A percentile compares a stretch with the other conserved stretches of the same genome.
These are phyloP conservation scores for Poecilia velifera DNA, from an alignment of 2,797 vertebrate species.

Conservation along the genomic window DNA sequence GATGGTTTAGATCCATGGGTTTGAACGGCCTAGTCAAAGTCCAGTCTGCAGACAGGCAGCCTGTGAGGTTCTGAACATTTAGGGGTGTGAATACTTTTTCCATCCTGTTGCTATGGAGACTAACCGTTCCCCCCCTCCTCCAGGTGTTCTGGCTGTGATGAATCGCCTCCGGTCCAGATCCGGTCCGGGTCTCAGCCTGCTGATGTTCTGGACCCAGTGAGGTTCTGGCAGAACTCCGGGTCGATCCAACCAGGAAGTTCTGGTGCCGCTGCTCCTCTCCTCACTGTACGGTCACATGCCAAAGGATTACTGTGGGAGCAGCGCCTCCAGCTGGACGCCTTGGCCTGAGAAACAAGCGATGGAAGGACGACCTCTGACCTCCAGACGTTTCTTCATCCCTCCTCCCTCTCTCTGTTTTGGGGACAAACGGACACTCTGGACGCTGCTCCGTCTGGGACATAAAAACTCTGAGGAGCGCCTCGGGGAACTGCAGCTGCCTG, in stretches of 20 bases:
- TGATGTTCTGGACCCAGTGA: conserved; percentile 10
- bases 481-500: conserved; percentile 3
- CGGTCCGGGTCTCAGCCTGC: not conserved
- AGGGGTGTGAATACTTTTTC: not conserved
- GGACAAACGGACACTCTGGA: conserved; percentile 51
- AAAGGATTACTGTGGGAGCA: conserved; percentile 63
- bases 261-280: conserved; percentile 26
- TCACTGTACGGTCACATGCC: conserved; percentile 67
- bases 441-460: conserved; percentile 49
- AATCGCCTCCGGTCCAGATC: not conserved
- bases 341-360: conserved; percentile 39
- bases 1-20: not conserved
- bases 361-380: no score
- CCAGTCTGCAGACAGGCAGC: not conserved
- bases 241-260: conserved; percentile 13
- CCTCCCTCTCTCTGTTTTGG: conserved; percentile 26
- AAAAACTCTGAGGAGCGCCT: conserved; percentile 44
- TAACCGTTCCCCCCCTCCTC: not conserved
- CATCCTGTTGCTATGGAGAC: not conserved
- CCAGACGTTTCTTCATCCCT: conserved; percentile 37
- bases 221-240: not conserved
- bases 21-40: not conserved
- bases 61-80: not conserved
- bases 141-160: conserved; percentile 33
- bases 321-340: conserved; percentile 23